Percentiles rank a stretch among this genome's conserved stretches.
These are phyloP conservation scores for Periplaneta americana DNA, from an alignment of 1,140 invertebrate genomes.

Conservation along the genomic window DNA sequence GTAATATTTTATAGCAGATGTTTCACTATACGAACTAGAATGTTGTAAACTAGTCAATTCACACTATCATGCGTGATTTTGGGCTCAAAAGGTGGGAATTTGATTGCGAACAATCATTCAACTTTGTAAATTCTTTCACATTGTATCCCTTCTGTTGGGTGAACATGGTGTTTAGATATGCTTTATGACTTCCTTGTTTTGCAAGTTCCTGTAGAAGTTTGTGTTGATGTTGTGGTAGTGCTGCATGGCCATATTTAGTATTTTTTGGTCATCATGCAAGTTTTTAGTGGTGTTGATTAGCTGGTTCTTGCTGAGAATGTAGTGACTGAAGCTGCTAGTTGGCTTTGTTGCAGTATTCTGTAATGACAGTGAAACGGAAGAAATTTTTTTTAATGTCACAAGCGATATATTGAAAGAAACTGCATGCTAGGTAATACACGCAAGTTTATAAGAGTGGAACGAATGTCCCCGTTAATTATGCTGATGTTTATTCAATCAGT, in stretches of 20 bases:
- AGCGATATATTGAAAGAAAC: neutral
- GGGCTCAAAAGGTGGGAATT: no score
- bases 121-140: no score
- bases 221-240: neutral
- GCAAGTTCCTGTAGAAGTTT: neutral
- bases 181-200: neutral
- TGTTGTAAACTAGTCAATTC: no score
- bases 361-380: neutral
- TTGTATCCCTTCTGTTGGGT: no score
- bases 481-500: no score
- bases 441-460: no score
- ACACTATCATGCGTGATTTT: no score
- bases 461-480: no score
- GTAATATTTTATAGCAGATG: no score
- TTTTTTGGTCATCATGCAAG: neutral
- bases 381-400: neutral
- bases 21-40: no score
- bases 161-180: neutral
- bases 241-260: neutral
- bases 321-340: neutral
- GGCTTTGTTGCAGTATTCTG: neutral
- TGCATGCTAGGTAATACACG: no score
- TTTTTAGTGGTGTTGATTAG: neutral
- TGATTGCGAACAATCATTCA: no score
- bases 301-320: neutral